Conservation (phyloP, 2,888 invertebrate species). For the Phlogophora meticulosa region DNA sequence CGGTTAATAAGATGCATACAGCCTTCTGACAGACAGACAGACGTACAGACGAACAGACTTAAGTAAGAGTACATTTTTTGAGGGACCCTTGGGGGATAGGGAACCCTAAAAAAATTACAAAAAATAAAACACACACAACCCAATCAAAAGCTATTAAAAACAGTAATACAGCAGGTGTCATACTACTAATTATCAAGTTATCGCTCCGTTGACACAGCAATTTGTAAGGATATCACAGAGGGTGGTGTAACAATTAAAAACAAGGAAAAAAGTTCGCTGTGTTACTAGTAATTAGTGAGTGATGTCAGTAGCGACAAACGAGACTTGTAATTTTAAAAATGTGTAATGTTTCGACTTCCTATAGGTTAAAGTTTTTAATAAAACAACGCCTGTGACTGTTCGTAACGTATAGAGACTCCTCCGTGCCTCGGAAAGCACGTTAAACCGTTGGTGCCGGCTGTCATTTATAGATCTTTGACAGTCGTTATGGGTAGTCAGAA, state of each 20-base stretch:
- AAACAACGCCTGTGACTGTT: too few species aligned
- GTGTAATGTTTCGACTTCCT: neutral
- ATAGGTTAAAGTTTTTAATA: neutral
- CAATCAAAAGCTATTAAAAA: conserved; percentile 52
- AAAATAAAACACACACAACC: conserved; percentile 46
- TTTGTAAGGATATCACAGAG: conserved; percentile 64
- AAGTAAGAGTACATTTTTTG: too few species aligned
- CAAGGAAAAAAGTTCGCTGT: conserved; percentile 40
- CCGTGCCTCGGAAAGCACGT: too few species aligned
- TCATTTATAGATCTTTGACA: too few species aligned
- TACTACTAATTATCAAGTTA: conserved; percentile 86
- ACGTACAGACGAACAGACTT: too few species aligned
- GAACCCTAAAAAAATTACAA: too few species aligned
- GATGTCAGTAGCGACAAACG: conserved; percentile 24
- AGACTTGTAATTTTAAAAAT: conserved; percentile 22
- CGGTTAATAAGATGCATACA: too few species aligned
- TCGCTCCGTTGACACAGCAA: conserved; percentile 73
- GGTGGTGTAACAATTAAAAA: conserved; percentile 63
- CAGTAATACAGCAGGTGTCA: conserved; percentile 79
- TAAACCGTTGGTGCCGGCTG: too few species aligned
- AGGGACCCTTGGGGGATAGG: too few species aligned
- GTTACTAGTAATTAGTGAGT: conserved; percentile 47
- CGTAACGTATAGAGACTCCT: too few species aligned
- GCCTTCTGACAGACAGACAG: too few species aligned
- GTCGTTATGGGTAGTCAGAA: too few species aligned